A percentile compares a stretch with the other conserved stretches of the same genome.
Conservation (phyloP, 2,797 vertebrate genomes). For the Australoheros facetus region DNA sequence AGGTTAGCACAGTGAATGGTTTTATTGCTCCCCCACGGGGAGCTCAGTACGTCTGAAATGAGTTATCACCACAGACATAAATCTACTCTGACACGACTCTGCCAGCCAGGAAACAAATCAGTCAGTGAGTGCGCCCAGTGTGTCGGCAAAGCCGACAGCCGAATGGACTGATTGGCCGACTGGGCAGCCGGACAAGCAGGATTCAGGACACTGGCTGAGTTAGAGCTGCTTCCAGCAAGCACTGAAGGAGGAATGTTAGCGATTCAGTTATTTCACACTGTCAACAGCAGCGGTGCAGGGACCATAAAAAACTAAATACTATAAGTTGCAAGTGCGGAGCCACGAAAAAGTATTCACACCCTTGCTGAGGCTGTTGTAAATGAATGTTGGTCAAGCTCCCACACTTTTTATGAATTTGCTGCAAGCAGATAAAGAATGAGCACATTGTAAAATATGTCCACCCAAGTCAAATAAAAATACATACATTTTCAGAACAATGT, state of each 20-base stretch:
- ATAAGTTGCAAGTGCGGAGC: background rate
- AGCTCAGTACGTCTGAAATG: slow-evolving; percentile 53
- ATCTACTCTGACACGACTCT: slow-evolving; percentile 57
- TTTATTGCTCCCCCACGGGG: slow-evolving; percentile 51
- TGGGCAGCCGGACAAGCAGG: slow-evolving; percentile 25
- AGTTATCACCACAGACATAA: slow-evolving; percentile 64
- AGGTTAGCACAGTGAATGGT: slow-evolving; percentile 29
- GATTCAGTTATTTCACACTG: slow-evolving; percentile 9
- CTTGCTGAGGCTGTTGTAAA: no score
- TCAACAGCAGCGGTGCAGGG: background rate
- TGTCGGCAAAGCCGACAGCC: slow-evolving; percentile 23
- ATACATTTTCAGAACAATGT: no score
- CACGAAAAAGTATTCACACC: no score
- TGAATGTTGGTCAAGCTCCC: no score
- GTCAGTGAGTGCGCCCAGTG: slow-evolving; percentile 36
- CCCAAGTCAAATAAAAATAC: no score
- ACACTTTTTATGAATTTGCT: no score
- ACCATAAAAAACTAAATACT: background rate
- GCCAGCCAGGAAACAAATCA: slow-evolving; percentile 56
- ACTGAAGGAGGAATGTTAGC: background rate
- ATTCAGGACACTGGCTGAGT: slow-evolving; percentile 37
- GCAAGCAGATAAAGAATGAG: no score
- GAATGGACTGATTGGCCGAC: slow-evolving; percentile 17
- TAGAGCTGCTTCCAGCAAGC: background rate
- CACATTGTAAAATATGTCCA: no score